These are phyloP conservation scores for Monopterus albus DNA, from an alignment of 2,113 vertebrate genomes.

Conservation along the genomic window DNA sequence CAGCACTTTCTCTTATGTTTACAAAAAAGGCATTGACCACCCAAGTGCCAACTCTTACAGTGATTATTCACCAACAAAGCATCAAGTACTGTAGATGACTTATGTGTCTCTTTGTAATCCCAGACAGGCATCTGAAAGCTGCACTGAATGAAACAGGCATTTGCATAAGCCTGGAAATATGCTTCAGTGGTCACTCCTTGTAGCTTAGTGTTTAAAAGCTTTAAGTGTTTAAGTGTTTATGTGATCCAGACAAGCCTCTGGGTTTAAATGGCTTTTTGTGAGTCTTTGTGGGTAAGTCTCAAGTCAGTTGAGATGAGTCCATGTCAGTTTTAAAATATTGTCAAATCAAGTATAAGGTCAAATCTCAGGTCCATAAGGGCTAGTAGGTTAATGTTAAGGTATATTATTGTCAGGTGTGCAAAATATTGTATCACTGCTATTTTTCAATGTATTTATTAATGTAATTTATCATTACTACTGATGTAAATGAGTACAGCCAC, in stretches of 20 bases:
- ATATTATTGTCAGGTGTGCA: too few species aligned
- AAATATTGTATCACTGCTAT: too few species aligned
- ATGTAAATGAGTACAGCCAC: too few species aligned
- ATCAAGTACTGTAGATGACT: slow-evolving; percentile 16
- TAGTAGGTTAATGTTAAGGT: too few species aligned
- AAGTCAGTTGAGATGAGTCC: neutral
- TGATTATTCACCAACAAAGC: slow-evolving; percentile 35
- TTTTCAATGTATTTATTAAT: too few species aligned
- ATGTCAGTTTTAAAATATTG: too few species aligned
- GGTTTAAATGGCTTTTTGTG: slow-evolving; percentile 39
- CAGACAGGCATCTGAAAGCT: slow-evolving; percentile 20
- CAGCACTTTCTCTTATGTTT: neutral
- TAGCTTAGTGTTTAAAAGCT: slow-evolving; percentile 28
- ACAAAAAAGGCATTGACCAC: slow-evolving; percentile 44
- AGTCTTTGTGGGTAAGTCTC: neutral
- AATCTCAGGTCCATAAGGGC: too few species aligned
- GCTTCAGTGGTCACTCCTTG: slow-evolving; percentile 43
- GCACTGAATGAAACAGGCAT: slow-evolving; percentile 32
- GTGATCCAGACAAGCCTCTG: slow-evolving; percentile 44
- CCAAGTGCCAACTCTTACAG: slow-evolving; percentile 14
- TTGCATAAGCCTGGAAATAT: slow-evolving; percentile 46
- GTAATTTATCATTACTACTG: too few species aligned
- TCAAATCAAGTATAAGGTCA: too few species aligned
- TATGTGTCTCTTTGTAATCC: slow-evolving; percentile 24
- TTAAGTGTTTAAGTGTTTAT: slow-evolving; percentile 60